phyloP scores from a whole-genome alignment of 2,888 invertebrate species.

The Agapetus fuscipes region DNA sequence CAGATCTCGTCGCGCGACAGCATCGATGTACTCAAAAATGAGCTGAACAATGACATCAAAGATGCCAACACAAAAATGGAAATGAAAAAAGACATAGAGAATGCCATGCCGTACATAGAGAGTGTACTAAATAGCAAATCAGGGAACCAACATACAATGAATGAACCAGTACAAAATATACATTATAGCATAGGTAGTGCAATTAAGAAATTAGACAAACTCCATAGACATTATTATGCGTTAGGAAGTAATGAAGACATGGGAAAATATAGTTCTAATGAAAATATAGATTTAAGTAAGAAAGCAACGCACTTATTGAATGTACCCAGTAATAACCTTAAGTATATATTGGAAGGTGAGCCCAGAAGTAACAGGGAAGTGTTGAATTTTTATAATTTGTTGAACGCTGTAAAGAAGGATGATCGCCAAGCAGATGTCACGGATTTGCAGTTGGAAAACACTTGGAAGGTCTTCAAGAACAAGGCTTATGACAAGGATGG shows the following conservation, averaged over 20 bases:
- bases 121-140: not conserved
- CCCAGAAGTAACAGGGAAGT: conserved; percentile 2
- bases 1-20: not conserved
- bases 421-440: conserved; percentile 2
- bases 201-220: no score
- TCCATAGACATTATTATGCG: no score
- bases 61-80: not conserved
- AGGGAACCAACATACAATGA: not conserved
- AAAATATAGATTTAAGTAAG: not conserved
- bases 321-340: no score
- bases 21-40: not conserved
- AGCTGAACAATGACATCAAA: not conserved
- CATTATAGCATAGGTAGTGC: not conserved
- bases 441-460: no score
- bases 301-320: not conserved
- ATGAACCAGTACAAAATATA: not conserved
- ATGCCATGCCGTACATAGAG: not conserved
- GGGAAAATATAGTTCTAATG: not conserved
- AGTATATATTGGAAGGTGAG: conserved; percentile 5
- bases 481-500: conserved; percentile 1
- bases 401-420: not conserved
- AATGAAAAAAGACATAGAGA: not conserved
- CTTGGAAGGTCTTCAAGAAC: conserved; percentile 14
- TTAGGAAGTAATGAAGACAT: no score
- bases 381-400: no score